A percentile compares a stretch with the other conserved stretches of the same genome.
These are phyloP conservation scores for Psylliodes chrysocephalus DNA, from an alignment of 2,888 invertebrate species.

Conservation along the genomic window DNA sequence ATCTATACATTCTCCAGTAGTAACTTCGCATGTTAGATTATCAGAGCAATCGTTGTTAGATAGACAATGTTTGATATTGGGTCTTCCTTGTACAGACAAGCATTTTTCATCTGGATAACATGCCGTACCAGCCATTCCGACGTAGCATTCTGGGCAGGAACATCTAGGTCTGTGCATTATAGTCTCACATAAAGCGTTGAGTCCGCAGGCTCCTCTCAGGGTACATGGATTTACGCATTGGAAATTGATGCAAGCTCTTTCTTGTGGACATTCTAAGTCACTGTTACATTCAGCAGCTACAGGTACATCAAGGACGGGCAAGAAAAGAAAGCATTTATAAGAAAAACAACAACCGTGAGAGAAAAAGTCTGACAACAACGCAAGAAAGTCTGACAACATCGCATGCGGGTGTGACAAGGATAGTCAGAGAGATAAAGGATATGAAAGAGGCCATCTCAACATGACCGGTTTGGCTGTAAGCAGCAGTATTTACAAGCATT, in stretches of 20 bases:
- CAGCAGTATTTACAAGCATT: slow-evolving; percentile 70
- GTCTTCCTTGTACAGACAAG: slow-evolving; percentile 71
- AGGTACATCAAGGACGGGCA: slow-evolving; percentile 59
- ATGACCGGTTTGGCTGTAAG: slow-evolving; percentile 61
- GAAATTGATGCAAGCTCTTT: slow-evolving; percentile 90
- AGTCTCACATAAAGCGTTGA: slow-evolving; percentile 88
- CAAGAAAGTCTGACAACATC: slow-evolving; percentile 68
- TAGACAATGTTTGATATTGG: slow-evolving; percentile 71
- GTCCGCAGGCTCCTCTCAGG: slow-evolving; percentile 87
- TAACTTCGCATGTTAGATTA: slow-evolving; percentile 77
- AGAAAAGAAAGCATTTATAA: slow-evolving; percentile 78
- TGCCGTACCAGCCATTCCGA: slow-evolving; percentile 82
- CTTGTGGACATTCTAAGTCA: slow-evolving; percentile 91
- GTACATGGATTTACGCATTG: slow-evolving; percentile 92
- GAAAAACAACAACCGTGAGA: slow-evolving; percentile 87
- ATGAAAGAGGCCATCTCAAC: slow-evolving; percentile 65
- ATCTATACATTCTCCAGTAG: slow-evolving; percentile 79
- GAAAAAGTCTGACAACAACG: slow-evolving; percentile 67
- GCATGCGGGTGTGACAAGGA: slow-evolving; percentile 70
- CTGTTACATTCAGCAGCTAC: slow-evolving; percentile 80
- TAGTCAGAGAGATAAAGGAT: slow-evolving; percentile 64
- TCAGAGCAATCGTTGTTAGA: slow-evolving; percentile 78
- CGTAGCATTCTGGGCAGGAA: slow-evolving; percentile 88
- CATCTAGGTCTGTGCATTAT: slow-evolving; percentile 87
- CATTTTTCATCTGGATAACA: slow-evolving; percentile 86